Evolutionary conservation across 2,797 vertebrate genomes (phyloP).

Genomic region (Chromobotia macracanthus): DNA sequence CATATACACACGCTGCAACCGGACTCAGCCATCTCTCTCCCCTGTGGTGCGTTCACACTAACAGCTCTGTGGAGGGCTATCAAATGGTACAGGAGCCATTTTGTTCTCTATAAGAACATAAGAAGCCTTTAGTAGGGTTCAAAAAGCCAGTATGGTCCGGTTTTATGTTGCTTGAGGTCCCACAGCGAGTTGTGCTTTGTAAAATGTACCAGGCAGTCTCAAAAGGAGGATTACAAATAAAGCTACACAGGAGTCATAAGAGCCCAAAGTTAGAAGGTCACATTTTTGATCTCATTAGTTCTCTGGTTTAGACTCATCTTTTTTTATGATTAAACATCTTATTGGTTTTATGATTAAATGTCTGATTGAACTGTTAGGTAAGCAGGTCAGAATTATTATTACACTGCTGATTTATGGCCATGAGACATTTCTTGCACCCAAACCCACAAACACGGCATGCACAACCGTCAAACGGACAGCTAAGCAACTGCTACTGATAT

Average conservation of each 20-base stretch:
- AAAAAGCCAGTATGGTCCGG: constrained; percentile 10
- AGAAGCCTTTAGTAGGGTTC: constrained; percentile 21
- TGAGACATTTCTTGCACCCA: not conserved
- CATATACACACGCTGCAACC: too few relatives aligned
- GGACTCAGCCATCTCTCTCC: too few relatives aligned
- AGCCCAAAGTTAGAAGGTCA: not conserved
- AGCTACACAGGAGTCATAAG: not conserved
- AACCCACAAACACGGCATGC: too few relatives aligned
- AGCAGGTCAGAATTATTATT: not conserved
- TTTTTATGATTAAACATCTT: not conserved
- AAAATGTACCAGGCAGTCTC: not conserved
- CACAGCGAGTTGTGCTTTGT: not conserved
- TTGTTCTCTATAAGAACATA: constrained; percentile 28
- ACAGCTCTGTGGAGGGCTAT: constrained; percentile 18
- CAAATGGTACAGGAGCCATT: constrained; percentile 22
- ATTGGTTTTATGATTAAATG: too few relatives aligned
- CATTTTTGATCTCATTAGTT: not conserved
- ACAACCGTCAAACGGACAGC: too few relatives aligned
- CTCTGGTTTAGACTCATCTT: not conserved
- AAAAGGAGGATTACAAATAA: not conserved
- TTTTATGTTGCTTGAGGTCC: constrained; percentile 15
- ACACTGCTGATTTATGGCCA: not conserved
- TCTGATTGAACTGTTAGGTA: not conserved
- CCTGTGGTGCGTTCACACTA: too few relatives aligned
- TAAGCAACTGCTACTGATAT: too few relatives aligned